Evolutionary conservation across 2,888 invertebrate species (phyloP), one percentile per base, ranked within the genome.

Genomic region (Hemaris fuciformis): DNA sequence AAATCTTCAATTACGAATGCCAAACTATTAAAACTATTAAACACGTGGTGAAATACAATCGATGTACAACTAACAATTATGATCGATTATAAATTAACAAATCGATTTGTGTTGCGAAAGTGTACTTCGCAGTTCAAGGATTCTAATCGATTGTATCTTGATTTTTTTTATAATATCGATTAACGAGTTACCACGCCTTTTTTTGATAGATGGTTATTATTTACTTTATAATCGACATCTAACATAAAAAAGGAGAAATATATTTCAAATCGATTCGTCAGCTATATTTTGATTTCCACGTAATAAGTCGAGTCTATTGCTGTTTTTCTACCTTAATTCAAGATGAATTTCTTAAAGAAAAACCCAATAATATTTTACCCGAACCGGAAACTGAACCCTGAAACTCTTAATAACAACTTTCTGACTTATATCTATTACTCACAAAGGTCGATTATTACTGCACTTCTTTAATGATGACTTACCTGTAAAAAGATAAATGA

Each of bases 31-130:
- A 53, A 13, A 53, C n/a, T n/a, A n/a, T n/a, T 8, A 42, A 3
- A n/a, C n/a, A n/a, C n/a, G 10, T 53, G 27, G 31, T 31, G 53
- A 18, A 53, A 53, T 27, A 7, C 18, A 53, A 53, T 53, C 27
- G 46, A 46, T n/a, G 20, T 3, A 45, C 45, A 45, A 45, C 10
- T 15, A 27, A 53, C 27, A 15, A 18, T 27, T 53, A n/a, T 46
- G 18, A 45, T 53, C 48, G 31, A 53, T 53, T 53, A 53, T 53
- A 53, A 53, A 53, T 53, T 53, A 53, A 53, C 53, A 31, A 53
- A 53, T 53, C 31, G 27, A 53, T 53, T 31, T n/a, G 31, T 10
- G 31, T 53, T 15, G 48, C 31, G 53, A 53, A 53, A 53, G 53
- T 45, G 22, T 8, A 23, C 27, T 18, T 18, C 31, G 3, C 18